These are phyloP conservation scores for Pipistrellus pipistrellus DNA, from an alignment of 2,797 vertebrate genomes.

Conservation along the genomic window DNA sequence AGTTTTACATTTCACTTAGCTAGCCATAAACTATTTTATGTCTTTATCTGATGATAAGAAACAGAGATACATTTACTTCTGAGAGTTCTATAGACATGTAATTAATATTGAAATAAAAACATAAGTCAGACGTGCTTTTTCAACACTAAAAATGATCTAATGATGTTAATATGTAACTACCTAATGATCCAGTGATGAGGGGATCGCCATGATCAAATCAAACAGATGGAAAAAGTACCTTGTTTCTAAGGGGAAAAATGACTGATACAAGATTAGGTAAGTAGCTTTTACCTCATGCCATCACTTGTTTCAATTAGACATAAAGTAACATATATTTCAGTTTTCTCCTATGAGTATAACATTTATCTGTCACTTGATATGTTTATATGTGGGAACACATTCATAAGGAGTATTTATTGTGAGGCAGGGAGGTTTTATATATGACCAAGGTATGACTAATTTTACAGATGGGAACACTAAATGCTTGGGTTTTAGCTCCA, in stretches of 20 bases:
- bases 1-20: slow-evolving; percentile 62
- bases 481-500: background rate
- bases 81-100: slow-evolving; percentile 17
- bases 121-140: slow-evolving; percentile 60
- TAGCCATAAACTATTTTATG: slow-evolving; percentile 34
- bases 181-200: slow-evolving; percentile 42
- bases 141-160: slow-evolving; percentile 6
- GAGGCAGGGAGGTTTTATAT: background rate
- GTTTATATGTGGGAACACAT: background rate
- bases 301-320: slow-evolving; percentile 51
- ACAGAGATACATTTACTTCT: slow-evolving; percentile 29
- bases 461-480: background rate
- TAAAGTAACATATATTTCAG: background rate
- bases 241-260: slow-evolving; percentile 33
- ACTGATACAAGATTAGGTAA: background rate
- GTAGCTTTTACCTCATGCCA: slow-evolving; percentile 41
- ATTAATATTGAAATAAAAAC: slow-evolving; percentile 62
- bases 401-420: background rate
- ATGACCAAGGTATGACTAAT: background rate
- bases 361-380: background rate
- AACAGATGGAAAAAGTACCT: background rate
- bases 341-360: slow-evolving; percentile 29
- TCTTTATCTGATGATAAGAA: slow-evolving; percentile 59
- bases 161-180: slow-evolving; percentile 44
- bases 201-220: slow-evolving; percentile 37